Conservation (phyloP, 2,113 vertebrate genomes). For the Saguinus imperator region DNA sequence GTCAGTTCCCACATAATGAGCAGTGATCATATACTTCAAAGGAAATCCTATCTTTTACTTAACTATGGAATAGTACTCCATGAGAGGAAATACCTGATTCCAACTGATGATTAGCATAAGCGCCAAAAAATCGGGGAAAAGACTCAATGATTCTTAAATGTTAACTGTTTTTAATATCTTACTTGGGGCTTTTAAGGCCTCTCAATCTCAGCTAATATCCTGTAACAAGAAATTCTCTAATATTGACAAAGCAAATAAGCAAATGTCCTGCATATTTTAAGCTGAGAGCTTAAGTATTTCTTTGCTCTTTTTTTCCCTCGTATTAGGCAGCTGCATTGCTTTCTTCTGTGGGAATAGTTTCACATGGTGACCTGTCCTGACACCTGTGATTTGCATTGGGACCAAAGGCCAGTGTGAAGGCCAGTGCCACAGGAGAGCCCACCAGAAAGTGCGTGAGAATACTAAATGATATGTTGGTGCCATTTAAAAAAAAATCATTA, state of each 20-base stretch:
- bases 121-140: conserved; percentile 54
- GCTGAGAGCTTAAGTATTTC: background rate
- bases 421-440: background rate
- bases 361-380: background rate
- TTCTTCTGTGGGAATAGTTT: background rate
- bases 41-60: conserved; percentile 64
- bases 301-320: background rate
- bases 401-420: background rate
- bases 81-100: conserved; percentile 54
- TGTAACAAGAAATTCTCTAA: conserved; percentile 43
- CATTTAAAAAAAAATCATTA: background rate
- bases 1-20: conserved; percentile 52
- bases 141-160: conserved; percentile 40
- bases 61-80: conserved; percentile 40
- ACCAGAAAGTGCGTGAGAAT: background rate
- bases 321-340: background rate
- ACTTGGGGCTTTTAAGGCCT: conserved; percentile 22
- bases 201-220: conserved; percentile 35
- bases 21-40: conserved; percentile 59
- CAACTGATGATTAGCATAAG: conserved; percentile 52
- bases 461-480: background rate
- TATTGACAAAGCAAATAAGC: conserved; percentile 65
- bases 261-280: conserved; percentile 10
- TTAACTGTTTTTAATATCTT: conserved; percentile 60
- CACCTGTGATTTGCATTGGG: background rate